phyloP scores from a whole-genome alignment of 2,888 invertebrate genomes.

The Ornithoptera alexandrae region DNA sequence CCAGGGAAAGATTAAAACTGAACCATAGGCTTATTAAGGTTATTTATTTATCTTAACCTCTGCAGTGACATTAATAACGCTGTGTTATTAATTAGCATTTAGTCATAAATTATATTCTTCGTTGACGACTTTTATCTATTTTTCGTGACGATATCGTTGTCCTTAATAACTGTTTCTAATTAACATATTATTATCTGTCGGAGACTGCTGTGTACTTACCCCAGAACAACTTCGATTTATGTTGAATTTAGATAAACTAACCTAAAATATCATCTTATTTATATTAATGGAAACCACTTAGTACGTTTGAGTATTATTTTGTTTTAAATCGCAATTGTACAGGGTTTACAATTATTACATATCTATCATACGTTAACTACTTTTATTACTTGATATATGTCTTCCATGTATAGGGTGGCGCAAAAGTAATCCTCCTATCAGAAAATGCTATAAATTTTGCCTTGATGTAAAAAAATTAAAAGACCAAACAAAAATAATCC shows the following conservation, averaged over 20 bases:
- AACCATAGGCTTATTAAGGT: too few relatives aligned
- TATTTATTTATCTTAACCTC: not conserved
- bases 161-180: slow-evolving; percentile 19
- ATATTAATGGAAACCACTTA: not conserved
- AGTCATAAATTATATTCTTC: not conserved
- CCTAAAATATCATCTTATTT: slow-evolving; percentile 3
- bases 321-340: too few relatives aligned
- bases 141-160: slow-evolving; percentile 2
- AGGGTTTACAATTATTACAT: too few relatives aligned
- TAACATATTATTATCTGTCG: slow-evolving; percentile 16
- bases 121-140: not conserved
- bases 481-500: too few relatives aligned
- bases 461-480: too few relatives aligned
- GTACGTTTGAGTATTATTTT: not conserved
- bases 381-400: too few relatives aligned
- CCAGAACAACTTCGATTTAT: slow-evolving; percentile 18
- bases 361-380: too few relatives aligned
- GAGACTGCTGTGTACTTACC: slow-evolving; percentile 14
- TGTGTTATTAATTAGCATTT: not conserved
- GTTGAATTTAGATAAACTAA: slow-evolving; percentile 17
- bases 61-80: not conserved
- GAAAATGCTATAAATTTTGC: too few relatives aligned
- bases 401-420: too few relatives aligned
- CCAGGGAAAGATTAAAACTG: too few relatives aligned
- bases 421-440: too few relatives aligned